Percentiles rank a stretch among this genome's conserved stretches.
Conservation (phyloP, 2,888 invertebrate genomes). For the Rambutsinella grinnellia region DNA sequence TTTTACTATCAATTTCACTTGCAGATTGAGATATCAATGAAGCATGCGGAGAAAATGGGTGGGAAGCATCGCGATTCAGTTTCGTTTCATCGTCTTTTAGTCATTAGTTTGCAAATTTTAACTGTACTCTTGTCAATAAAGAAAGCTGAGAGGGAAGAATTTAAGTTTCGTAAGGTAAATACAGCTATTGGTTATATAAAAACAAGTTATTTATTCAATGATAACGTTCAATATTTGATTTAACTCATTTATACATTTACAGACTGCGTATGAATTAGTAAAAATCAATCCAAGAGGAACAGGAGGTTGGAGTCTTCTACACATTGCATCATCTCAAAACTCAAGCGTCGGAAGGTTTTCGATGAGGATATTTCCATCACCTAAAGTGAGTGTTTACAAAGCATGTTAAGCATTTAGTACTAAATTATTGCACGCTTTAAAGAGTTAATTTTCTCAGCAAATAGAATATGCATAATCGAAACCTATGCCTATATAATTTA, state of each 20-base stretch:
- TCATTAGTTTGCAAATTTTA: constrained; percentile 75
- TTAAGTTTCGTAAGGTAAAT: constrained; percentile 66
- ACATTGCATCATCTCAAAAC: constrained; percentile 65
- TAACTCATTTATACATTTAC: constrained; percentile 15
- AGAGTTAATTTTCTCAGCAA: not conserved
- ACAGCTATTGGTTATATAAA: not conserved
- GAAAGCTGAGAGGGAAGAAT: constrained; percentile 64
- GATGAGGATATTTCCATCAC: constrained; percentile 66
- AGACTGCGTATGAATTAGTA: constrained; percentile 66
- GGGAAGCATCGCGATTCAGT: constrained; percentile 77
- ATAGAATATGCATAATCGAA: not conserved
- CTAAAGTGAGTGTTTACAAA: constrained; percentile 60
- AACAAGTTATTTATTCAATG: not conserved
- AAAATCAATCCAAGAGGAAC: constrained; percentile 62
- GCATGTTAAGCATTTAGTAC: not conserved
- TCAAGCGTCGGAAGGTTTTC: constrained; percentile 66
- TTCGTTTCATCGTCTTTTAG: constrained; percentile 85
- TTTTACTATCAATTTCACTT: not conserved
- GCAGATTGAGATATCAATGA: constrained; percentile 64
- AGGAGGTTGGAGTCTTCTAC: constrained; percentile 62
- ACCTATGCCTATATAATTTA: no score
- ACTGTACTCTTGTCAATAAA: constrained; percentile 63
- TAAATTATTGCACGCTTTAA: not conserved
- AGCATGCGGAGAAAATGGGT: constrained; percentile 55
- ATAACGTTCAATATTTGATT: not conserved